A percentile compares a stretch with the other conserved stretches of the same genome.
phyloP scores from a whole-genome alignment of 2,888 invertebrate genomes.

The Marronus borbonicus region DNA sequence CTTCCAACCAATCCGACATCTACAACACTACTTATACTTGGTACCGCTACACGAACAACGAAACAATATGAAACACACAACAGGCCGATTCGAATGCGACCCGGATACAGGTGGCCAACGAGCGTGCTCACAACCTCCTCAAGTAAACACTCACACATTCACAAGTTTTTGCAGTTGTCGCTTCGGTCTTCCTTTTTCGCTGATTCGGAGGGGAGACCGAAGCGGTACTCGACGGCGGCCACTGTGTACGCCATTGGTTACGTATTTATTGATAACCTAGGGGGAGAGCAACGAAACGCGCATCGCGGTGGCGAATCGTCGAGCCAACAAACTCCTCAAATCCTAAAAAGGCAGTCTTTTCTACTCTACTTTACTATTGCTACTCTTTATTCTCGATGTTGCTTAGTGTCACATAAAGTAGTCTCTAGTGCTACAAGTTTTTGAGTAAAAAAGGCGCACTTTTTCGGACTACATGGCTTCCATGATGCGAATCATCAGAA shows the following conservation, averaged over 20 bases:
- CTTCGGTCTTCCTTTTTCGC: slow-evolving; percentile 37
- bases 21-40: slow-evolving; percentile 49
- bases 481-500: slow-evolving; percentile 40
- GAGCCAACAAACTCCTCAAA: slow-evolving; percentile 97
- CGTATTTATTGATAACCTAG: slow-evolving; percentile 70
- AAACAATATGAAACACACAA: slow-evolving; percentile 54
- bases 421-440: slow-evolving; percentile 39
- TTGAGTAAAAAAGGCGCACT: slow-evolving; percentile 44
- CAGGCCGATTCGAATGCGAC: slow-evolving; percentile 94
- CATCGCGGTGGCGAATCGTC: slow-evolving; percentile 97
- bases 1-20: slow-evolving; percentile 57
- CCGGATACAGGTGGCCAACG: slow-evolving; percentile 97
- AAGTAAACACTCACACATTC: slow-evolving; percentile 76
- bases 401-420: slow-evolving; percentile 59
- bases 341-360: slow-evolving; percentile 71
- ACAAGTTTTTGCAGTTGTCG: slow-evolving; percentile 46
- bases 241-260: slow-evolving; percentile 62
- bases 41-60: slow-evolving; percentile 45
- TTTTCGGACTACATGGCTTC: slow-evolving; percentile 40
- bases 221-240: slow-evolving; percentile 29
- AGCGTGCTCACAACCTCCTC: slow-evolving; percentile 96
- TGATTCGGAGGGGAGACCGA: slow-evolving; percentile 27
- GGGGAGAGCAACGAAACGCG: slow-evolving; percentile 96
- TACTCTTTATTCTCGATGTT: slow-evolving; percentile 68
- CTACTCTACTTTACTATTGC: slow-evolving; percentile 61